Evolutionary conservation across 2,797 vertebrate species (phyloP).

Genomic region (Margarornis squamiger): DNA sequence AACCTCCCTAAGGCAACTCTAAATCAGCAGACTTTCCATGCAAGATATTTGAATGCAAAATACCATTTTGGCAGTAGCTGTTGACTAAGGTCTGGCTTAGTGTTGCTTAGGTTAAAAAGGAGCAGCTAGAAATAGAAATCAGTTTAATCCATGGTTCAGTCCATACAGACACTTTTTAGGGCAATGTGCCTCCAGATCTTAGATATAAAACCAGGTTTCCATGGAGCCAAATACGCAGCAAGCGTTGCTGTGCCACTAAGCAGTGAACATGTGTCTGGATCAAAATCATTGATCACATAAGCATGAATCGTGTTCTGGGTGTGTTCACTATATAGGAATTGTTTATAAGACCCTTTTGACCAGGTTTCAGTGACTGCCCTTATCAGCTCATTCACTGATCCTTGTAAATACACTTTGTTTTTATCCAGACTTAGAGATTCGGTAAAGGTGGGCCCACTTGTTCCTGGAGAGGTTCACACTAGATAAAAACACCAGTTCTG

Average conservation of each 20-base stretch:
- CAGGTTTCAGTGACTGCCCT: background rate
- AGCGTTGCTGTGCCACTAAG: background rate
- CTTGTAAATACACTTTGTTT: background rate
- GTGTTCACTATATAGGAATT: background rate
- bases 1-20: background rate
- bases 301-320: background rate
- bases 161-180: background rate
- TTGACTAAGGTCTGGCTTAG: background rate
- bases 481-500: background rate
- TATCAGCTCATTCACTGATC: fast-evolving
- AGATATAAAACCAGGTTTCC: background rate
- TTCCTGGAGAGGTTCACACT: background rate
- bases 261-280: background rate
- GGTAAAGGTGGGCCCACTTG: background rate
- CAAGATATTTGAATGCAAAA: background rate
- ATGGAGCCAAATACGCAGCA: background rate
- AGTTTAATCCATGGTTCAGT: background rate
- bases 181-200: fast-evolving
- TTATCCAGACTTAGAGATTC: background rate
- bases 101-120: background rate
- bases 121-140: background rate
- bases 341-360: fast-evolving
- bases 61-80: background rate
- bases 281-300: background rate
- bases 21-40: background rate